phyloP scores from a whole-genome alignment of 2,113 vertebrate species.

The Gobio gobio region DNA sequence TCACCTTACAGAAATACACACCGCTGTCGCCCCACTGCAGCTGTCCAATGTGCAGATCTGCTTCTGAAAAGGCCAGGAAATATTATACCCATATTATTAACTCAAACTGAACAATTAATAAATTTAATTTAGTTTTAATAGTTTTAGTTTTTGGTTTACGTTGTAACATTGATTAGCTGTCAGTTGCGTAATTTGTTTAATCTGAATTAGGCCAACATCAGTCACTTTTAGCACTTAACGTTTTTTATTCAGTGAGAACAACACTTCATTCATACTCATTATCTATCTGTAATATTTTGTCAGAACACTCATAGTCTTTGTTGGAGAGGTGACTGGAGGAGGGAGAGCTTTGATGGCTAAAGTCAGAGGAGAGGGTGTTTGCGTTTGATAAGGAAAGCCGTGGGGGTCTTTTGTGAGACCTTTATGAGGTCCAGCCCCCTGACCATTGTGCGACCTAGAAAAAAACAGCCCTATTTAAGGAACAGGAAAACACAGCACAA shows the following conservation, averaged over 20 bases:
- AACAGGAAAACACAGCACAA: constrained; percentile 69
- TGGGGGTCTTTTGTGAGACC: constrained; percentile 47
- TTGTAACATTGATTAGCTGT: not conserved
- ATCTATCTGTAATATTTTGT: constrained; percentile 24
- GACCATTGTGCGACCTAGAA: constrained; percentile 65
- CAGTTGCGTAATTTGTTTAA: not conserved
- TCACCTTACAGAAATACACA: constrained; percentile 92
- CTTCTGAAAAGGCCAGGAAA: constrained; percentile 76
- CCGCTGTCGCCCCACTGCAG: constrained; percentile 98
- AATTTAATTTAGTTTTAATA: not conserved
- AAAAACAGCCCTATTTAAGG: constrained; percentile 68
- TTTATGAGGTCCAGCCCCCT: constrained; percentile 39
- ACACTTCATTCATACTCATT: not conserved
- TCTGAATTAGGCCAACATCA: not conserved
- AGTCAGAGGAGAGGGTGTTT: constrained; percentile 59
- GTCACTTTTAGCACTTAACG: not conserved
- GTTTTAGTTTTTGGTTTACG: not conserved
- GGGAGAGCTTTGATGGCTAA: constrained; percentile 30
- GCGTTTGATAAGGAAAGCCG: constrained; percentile 64
- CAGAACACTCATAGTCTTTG: constrained; percentile 31
- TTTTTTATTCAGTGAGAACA: not conserved
- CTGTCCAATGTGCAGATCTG: constrained; percentile 91
- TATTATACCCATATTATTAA: not conserved
- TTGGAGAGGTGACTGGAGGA: constrained; percentile 28
- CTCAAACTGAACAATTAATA: not conserved